Conservation (phyloP, 2,113 vertebrate species). For the Mugil cephalus region DNA sequence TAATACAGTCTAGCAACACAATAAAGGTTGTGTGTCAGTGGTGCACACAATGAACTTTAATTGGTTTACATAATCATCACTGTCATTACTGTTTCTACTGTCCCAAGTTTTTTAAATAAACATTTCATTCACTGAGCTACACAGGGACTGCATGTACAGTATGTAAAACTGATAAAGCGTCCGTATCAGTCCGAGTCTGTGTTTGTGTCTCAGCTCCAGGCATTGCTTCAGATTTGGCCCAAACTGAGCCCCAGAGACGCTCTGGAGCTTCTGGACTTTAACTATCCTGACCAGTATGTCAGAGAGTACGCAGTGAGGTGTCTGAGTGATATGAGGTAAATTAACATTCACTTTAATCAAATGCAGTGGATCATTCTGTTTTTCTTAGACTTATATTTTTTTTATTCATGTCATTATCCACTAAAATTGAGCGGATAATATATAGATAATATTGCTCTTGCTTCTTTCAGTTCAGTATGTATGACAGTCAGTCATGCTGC, state of each 20-base stretch:
- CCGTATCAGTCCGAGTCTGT: not conserved
- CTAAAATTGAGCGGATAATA: not conserved
- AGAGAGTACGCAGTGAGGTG: constrained; percentile 94
- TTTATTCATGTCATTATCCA: not conserved
- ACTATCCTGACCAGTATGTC: constrained; percentile 98
- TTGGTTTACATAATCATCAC: not conserved
- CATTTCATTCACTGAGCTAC: not conserved
- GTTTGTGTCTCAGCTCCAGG: constrained; percentile 89
- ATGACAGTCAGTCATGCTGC: no score
- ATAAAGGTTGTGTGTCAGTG: no score
- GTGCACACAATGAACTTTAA: not conserved
- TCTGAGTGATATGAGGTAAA: constrained; percentile 93
- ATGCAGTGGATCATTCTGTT: not conserved
- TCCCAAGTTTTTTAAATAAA: not conserved
- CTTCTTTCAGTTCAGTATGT: fast-evolving
- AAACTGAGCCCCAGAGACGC: constrained; percentile 94
- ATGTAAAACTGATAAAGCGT: not conserved
- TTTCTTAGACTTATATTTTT: not conserved
- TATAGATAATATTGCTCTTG: not conserved
- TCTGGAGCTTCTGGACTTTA: constrained; percentile 96
- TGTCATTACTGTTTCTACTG: no score
- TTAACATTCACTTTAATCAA: no score
- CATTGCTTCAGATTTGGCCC: constrained; percentile 97
- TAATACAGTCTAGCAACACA: no score
- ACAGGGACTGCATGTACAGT: not conserved